phyloP scores from a whole-genome alignment of 92 coral and sea anemone genomes.

The Epizoanthus stellaris region DNA sequence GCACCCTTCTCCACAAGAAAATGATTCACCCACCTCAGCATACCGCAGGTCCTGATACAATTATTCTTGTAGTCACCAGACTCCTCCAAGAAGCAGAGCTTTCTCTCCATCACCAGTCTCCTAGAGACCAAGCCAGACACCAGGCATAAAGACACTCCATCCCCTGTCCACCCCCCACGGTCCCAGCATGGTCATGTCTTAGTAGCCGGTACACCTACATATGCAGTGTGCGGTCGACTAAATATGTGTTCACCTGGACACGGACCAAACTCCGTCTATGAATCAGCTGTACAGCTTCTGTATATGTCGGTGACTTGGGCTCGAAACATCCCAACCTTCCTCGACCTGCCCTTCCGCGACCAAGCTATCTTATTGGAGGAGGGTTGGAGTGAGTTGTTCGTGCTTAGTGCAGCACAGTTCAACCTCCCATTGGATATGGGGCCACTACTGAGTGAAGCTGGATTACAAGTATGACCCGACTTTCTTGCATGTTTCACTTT shows the following conservation, averaged over 20 bases:
- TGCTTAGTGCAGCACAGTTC: slow-evolving; percentile 93
- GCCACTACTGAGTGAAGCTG: slow-evolving; percentile 85
- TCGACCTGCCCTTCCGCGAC: slow-evolving; percentile 98
- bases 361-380: slow-evolving; percentile 98
- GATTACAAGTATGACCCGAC: slow-evolving; percentile 55
- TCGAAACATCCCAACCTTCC: slow-evolving; percentile 93
- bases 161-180: slow-evolving; percentile 51
- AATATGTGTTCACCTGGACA: slow-evolving; percentile 3
- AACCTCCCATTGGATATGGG: slow-evolving; percentile 94
- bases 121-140: slow-evolving; percentile 66
- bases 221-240: slow-evolving; percentile 4
- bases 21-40: too few species aligned
- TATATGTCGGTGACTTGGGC: slow-evolving; percentile 99
- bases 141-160: slow-evolving; percentile 27
- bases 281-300: slow-evolving; percentile 92
- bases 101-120: slow-evolving; percentile 78
- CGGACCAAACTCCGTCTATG: slow-evolving; percentile 76
- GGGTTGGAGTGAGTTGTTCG: slow-evolving; percentile 99
- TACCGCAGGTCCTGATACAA: too few species aligned
- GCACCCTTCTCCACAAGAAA: too few species aligned
- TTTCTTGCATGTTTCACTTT: too few species aligned
- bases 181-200: slow-evolving; percentile 26
- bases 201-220: slow-evolving; percentile 32
- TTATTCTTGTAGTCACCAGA: slow-evolving; percentile 68
- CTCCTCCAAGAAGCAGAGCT: slow-evolving; percentile 83